Base-by-base conservation (phyloP, 2,888 invertebrate species). In the Steromphala cineraria region DNA sequence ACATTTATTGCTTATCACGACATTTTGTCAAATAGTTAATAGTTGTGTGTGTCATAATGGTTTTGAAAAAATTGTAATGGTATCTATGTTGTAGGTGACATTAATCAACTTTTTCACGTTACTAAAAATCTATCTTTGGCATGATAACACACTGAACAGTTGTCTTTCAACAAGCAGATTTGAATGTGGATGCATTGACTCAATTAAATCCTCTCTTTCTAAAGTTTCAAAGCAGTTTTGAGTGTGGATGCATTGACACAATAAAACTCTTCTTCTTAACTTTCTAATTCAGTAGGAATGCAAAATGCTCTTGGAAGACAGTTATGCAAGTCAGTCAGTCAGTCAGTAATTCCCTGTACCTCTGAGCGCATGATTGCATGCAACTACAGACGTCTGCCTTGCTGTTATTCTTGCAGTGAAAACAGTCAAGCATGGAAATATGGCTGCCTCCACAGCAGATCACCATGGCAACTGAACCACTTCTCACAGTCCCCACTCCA, bases 401-500 rank as follows among this genome's bases (percentile, higher is more conserved):
- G 78, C 19, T 56, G 46, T 67, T 78, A 55, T 78, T 56, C 24
- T 78, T 78, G 46, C 78, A 78, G 78, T 40, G 53, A 28, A 55
- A 28, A 36, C 62, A 31, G 36, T 62, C 53, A 75, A 75, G 75
- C 75, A 75, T 75, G 75, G 75, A n/a, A 53, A 53, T 17, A 40
- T 36, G 56, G 40, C 55, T 67, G 24, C 67, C 71, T 71, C 52
- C 28, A 46, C 80, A 74, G 40, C 75, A 36, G 76, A 55, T 31
- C 53, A 36, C 36, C 55, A 76, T 76, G 62, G 28, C 79, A 77
- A 82, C 74, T 40, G 78, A 67, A 79, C 75, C 55, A 79, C 76
- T 52, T 79, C 79, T 52, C 62, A 67, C 53, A 83, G 81, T 71
- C 81, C 82, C 21, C 24, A 40, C 78, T 83, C 82, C 75, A 83